phyloP scores from a whole-genome alignment of 2,113 vertebrate genomes.

The Colossoma macropomum region DNA sequence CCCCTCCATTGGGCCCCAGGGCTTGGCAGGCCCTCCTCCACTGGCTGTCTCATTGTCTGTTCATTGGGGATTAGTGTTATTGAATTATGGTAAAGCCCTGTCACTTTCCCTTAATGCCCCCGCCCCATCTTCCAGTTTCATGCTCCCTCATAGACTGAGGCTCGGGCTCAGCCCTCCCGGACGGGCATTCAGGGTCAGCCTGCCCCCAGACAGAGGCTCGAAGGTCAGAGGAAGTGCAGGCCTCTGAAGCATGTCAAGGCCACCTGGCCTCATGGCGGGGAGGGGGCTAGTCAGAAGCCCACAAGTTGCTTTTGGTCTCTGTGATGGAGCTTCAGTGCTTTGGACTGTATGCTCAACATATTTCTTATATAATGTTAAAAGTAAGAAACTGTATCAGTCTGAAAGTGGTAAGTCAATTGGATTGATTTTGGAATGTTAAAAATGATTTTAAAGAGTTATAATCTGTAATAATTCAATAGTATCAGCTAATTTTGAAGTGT shows the following conservation, averaged over 20 bases:
- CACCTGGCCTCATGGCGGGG: slow-evolving; percentile 20
- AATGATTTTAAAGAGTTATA: too few species aligned
- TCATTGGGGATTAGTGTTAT: slow-evolving; percentile 81
- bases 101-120: slow-evolving; percentile 20
- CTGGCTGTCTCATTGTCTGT: slow-evolving; percentile 67
- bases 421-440: too few species aligned
- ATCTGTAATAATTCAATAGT: too few species aligned
- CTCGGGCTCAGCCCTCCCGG: not conserved
- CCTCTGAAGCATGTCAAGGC: slow-evolving; percentile 50
- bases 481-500: too few species aligned
- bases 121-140: slow-evolving; percentile 11
- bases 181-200: not conserved
- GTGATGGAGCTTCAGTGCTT: not conserved
- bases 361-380: not conserved
- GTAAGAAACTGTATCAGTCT: not conserved
- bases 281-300: slow-evolving; percentile 12
- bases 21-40: slow-evolving; percentile 63
- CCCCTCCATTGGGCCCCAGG: slow-evolving; percentile 48
- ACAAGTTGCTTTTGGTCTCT: slow-evolving; percentile 7
- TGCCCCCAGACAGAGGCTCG: slow-evolving; percentile 9
- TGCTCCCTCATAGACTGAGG: not conserved
- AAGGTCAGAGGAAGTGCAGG: slow-evolving; percentile 60
- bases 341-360: not conserved
- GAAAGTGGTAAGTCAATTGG: too few species aligned
- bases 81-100: slow-evolving; percentile 74